A percentile compares a stretch with the other conserved stretches of the same genome.
phyloP scores from a whole-genome alignment of 2,797 vertebrate species.

The Acanthopagrus latus region DNA sequence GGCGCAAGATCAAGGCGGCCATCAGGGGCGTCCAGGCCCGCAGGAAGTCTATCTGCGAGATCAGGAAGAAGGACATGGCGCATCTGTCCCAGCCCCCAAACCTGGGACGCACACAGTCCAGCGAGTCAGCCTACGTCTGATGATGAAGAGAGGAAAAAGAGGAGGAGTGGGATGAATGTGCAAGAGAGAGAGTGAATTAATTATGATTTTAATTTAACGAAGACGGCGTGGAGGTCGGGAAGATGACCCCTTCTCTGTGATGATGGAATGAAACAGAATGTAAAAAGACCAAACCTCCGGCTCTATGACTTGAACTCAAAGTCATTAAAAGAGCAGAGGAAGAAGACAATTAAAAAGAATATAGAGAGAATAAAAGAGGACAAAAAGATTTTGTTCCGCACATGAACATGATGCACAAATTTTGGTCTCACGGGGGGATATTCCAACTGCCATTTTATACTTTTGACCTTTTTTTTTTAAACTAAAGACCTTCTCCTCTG shows the following conservation, averaged over 20 bases:
- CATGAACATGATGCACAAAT: slow-evolving; percentile 34
- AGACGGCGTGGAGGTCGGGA: slow-evolving; percentile 33
- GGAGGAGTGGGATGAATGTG: slow-evolving; percentile 62
- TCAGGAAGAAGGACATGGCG: slow-evolving; percentile 88
- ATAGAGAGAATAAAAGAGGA: slow-evolving; percentile 14
- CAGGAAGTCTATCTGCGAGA: slow-evolving; percentile 89
- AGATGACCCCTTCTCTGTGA: slow-evolving; percentile 39
- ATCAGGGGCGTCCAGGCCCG: slow-evolving; percentile 89
- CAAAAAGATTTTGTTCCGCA: slow-evolving; percentile 35
- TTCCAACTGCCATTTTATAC: slow-evolving; percentile 74
- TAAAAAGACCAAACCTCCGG: slow-evolving; percentile 64
- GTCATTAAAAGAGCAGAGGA: slow-evolving; percentile 32
- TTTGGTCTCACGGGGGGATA: slow-evolving; percentile 45
- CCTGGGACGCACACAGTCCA: slow-evolving; percentile 91
- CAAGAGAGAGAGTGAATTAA: slow-evolving; percentile 46
- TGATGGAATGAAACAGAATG: slow-evolving; percentile 62
- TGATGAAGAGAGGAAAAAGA: slow-evolving; percentile 11
- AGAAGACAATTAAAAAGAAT: slow-evolving; percentile 31
- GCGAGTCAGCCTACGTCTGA: slow-evolving; percentile 93
- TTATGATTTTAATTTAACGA: slow-evolving; percentile 65
- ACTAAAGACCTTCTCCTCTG: slow-evolving; percentile 47
- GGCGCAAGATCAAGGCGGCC: slow-evolving; percentile 91
- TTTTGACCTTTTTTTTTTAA: slow-evolving; percentile 51
- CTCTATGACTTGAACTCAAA: slow-evolving; percentile 16
- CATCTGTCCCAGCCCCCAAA: slow-evolving; percentile 87